These are phyloP conservation scores for Psittacula derbiana DNA, from an alignment of 2,797 vertebrate genomes.

Conservation along the genomic window DNA sequence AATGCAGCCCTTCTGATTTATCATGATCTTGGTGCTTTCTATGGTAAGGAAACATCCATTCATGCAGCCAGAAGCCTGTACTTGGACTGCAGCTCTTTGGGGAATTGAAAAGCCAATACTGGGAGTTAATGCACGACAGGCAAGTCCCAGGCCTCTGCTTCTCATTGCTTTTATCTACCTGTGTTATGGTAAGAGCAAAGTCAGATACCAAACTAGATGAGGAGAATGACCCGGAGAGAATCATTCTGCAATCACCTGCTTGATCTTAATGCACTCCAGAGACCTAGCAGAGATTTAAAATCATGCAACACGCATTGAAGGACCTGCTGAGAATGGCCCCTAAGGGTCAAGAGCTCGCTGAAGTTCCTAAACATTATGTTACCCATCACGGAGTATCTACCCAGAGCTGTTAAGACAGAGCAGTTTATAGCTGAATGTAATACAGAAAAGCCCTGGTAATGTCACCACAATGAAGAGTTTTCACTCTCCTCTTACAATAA, in stretches of 20 bases:
- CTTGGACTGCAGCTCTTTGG: background rate
- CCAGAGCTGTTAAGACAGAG: background rate
- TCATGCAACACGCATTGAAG: background rate
- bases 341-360: background rate
- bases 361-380: background rate
- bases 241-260: background rate
- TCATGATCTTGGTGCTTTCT: background rate
- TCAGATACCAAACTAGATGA: rapidly evolving
- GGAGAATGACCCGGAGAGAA: background rate
- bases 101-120: rapidly evolving
- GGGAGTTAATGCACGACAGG: rapidly evolving
- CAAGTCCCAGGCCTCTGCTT: rapidly evolving
- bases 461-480: background rate
- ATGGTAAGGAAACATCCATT: background rate
- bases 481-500: background rate
- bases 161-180: rapidly evolving
- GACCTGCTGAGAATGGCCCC: background rate
- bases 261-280: background rate
- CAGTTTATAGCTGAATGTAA: background rate
- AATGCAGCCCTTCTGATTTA: background rate
- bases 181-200: rapidly evolving
- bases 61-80: background rate
- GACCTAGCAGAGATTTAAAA: background rate
- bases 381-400: background rate
- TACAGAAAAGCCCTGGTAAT: background rate